Evolutionary conservation across 2,888 invertebrate genomes (phyloP), one percentile per base, ranked within the genome.

Genomic region (Trissolcus japonicus): DNA sequence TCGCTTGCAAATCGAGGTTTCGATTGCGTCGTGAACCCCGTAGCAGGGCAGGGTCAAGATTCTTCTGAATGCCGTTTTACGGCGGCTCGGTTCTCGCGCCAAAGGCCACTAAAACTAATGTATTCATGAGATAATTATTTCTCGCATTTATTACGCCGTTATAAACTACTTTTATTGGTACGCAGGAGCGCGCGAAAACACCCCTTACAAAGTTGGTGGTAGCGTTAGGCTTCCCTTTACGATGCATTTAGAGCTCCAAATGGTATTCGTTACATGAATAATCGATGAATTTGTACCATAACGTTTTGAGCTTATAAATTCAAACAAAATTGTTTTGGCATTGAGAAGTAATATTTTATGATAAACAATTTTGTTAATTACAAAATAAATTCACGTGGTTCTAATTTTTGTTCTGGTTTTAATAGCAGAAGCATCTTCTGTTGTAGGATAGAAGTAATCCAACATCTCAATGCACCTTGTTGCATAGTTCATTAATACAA

Each of bases 51-150:
- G 78, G 84, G 82, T 83, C 84, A 81, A 82, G 78, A 81, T 35
- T 81, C 80, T 80, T 78, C 78, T 68, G 79, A 72, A 80, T 74
- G 68, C 77, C 75, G 79, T 65, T 86, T 85, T 85, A 84, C 81
- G 82, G 82, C 80, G 82, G 82, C 54, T 81, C 74, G 80, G 78
- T 75, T 83, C 78, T 82, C 80, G 82, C 80, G 81, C 82, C 80
- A 83, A 80, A 57, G 76, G 85, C 82, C 83, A 85, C 81, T 86
- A 86, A 86, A 86, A 85, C 81, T 86, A 86, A 86, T 86, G 83
- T 86, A 86, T 86, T 86, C 86, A 86, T 86, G 86, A 86, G 86
- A 86, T 86, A 86, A 86, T 86, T 86, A 86, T 86, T 86, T 86
- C 86, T 85, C 85, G 86, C 85, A 86, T 86, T 84, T 83, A 85